Base-by-base conservation (phyloP, 2,888 invertebrate species). In the Cecidostiba fungosa region DNA sequence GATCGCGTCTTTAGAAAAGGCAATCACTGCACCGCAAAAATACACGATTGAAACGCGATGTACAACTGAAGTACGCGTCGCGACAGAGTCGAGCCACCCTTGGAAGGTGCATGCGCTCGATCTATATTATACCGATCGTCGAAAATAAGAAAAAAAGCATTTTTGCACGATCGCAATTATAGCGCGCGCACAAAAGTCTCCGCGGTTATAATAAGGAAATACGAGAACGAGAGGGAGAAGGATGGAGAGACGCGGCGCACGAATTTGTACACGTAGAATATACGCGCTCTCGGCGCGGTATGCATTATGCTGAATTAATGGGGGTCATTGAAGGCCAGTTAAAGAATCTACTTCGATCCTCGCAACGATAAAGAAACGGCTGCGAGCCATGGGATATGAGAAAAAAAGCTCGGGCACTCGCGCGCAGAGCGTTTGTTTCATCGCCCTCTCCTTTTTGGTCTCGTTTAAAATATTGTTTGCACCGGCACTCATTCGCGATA, bases 271-370 rank as follows among this genome's bases (percentile, higher is more conserved):
- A 6, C 12, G 19, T 54, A n/a, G n/a, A n/a, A 32, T 32, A 69
- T 26, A 59, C 16, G 43, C 14, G 23, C 3, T 32, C 32, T 26
- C 6, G 43, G 26, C 36, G 47, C 50, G 32, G 39, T n/a, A 32
- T 43, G 77, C 70, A 79, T 84, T 85, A 77, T 78, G 62, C 78
- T 54, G 85, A 87, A 85, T 85, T 78, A 82, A 84, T 81, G 78
- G 84, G 84, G 82, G 80, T 83, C 86, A 86, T 78, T 80, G 80
- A 79, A 59, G 72, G 84, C 77, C 78, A 77, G 83, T 59, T 86
- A 66, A 73, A 81, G 84, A 86, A 86, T 82, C 77, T 79, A 39
- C 76, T 59, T 80, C 83, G 82, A 86, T 85, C 73, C 73, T 73
- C 50, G 79, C 39, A 23, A 16, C 78, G 85, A 85, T 82, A 85